Evolutionary conservation across 2,888 invertebrate species (phyloP), one percentile per base, ranked within the genome.

Genomic region (Torymus texanus): DNA sequence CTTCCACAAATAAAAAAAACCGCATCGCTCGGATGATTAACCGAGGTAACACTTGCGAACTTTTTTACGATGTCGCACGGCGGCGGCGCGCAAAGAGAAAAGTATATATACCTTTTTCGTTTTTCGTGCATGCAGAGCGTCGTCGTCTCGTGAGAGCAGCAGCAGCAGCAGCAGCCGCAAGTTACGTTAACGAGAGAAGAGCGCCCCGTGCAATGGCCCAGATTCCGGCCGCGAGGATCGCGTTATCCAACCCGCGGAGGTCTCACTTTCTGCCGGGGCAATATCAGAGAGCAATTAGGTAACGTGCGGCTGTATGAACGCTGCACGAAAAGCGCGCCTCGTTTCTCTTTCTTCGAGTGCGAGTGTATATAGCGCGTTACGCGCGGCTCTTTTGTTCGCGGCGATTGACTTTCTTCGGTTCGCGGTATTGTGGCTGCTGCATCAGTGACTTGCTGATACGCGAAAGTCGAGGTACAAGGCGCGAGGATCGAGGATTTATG

Each of bases 231-330:
- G 55, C 24, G 53, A 51, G 58, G n/a, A 4, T 12, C 41, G 55
- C 70, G 72, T 79, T 79, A 75, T 75, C 75, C 75, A 75, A 79
- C 65, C 16, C 59, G 41, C 41, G 41, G 41, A 62, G 66, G 75
- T 79, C 79, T 79, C 75, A 75, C 79, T 79, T 79, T 79, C 75
- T 68, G 75, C 58, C 51, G 67, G 55, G 12, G 58, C 68, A 67
- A 70, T 75, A 74, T 75, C 71, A 41, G 41, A 41, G 71, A 72
- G 72, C 79, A 79, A 79, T 79, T 79, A 75, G 75, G 65, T 79
- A 79, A 79, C 75, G 51, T 50, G 21, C 21, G 24, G 13, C 53
- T 14, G 18, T 13, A 12, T 56, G n/a, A 29, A 8, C 41, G 10
- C n/a, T 56, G 16, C 53, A 8, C 56, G 18, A 41, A 72, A 77